A percentile compares a stretch with the other conserved stretches of the same genome.
These are phyloP conservation scores for Nycticryphes semicollaris DNA, from an alignment of 2,113 vertebrate genomes.

Conservation along the genomic window DNA sequence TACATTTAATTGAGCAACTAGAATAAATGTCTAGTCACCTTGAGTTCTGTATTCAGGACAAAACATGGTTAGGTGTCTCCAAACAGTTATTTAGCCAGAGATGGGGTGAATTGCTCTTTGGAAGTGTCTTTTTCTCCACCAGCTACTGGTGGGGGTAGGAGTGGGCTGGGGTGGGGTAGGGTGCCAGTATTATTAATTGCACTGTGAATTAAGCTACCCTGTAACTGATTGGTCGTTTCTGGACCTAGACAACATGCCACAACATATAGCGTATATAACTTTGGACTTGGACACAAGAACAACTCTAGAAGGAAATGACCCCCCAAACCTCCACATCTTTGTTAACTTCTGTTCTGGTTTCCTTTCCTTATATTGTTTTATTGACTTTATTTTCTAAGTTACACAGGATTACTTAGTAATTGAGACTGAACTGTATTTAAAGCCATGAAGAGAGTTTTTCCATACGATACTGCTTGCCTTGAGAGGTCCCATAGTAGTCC, in stretches of 20 bases:
- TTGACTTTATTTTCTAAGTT: not conserved
- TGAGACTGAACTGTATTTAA: not conserved
- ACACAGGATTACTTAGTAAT: not conserved
- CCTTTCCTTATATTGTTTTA: not conserved
- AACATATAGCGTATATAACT: too few relatives aligned
- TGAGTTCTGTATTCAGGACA: not conserved
- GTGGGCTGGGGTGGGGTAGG: too few relatives aligned
- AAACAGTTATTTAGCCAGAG: not conserved
- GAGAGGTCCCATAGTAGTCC: not conserved
- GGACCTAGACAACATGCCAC: rapidly evolving
- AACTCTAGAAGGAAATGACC: not conserved
- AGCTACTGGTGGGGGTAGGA: not conserved
- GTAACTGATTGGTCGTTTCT: not conserved
- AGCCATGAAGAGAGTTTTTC: not conserved
- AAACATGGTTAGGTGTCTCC: not conserved
- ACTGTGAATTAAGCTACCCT: not conserved
- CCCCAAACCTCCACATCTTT: rapidly evolving
- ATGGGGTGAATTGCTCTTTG: not conserved
- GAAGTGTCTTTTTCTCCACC: not conserved
- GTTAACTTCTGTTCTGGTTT: not conserved
- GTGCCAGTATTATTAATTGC: not conserved
- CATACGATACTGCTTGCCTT: not conserved
- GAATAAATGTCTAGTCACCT: not conserved
- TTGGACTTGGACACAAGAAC: too few relatives aligned
- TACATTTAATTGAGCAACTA: not conserved